Evolutionary conservation across 2,113 vertebrate genomes (phyloP).

Genomic region (Arvicanthis niloticus): DNA sequence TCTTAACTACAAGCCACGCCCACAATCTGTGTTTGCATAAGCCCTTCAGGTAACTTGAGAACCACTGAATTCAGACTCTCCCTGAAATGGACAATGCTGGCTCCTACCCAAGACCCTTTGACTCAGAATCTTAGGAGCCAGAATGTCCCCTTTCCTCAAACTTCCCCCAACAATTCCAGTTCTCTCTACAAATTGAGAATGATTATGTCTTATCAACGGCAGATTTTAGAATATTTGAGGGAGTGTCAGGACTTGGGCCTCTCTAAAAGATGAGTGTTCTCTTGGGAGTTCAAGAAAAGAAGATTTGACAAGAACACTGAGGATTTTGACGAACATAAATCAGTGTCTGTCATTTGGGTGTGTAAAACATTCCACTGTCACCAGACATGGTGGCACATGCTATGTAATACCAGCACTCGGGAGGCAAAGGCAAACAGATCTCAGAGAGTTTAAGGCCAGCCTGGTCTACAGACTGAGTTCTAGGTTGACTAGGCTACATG

Average conservation of each 20-base stretch:
- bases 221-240: conserved; percentile 4
- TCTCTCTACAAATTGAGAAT: not conserved
- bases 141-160: not conserved
- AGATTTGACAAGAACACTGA: not conserved
- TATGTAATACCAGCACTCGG: not conserved
- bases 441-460: not conserved
- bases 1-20: too few species aligned
- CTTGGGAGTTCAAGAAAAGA: not conserved
- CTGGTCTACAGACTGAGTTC: not conserved
- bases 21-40: not conserved
- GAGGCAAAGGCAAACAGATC: not conserved
- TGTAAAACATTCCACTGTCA: not conserved
- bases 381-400: not conserved
- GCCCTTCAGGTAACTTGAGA: not conserved
- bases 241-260: not conserved
- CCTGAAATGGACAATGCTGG: not conserved
- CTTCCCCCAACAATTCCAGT: not conserved
- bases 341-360: not conserved
- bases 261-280: not conserved
- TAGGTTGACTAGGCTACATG: not conserved
- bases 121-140: not conserved
- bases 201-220: not conserved
- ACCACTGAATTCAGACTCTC: not conserved
- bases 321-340: not conserved
- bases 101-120: not conserved